Conservation (phyloP, 2,113 vertebrate species). For the Actenoides hombroni region DNA sequence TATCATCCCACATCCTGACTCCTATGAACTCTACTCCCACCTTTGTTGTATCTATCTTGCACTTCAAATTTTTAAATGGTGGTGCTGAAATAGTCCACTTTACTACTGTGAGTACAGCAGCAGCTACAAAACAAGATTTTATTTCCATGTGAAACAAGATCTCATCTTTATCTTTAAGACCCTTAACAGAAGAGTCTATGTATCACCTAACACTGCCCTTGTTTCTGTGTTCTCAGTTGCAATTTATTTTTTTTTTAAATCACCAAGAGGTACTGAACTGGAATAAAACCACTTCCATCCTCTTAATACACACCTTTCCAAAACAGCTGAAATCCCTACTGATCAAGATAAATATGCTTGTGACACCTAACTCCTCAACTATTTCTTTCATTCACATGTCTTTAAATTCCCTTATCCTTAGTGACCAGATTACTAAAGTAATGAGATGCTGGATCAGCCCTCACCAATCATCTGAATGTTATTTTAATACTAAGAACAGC, state of each 20-base stretch:
- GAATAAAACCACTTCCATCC: neutral
- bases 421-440: neutral
- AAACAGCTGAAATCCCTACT: neutral
- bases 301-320: neutral
- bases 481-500: neutral
- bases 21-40: neutral
- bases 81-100: neutral
- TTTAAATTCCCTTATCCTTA: neutral
- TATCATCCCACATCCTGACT: neutral
- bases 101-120: neutral
- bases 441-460: neutral
- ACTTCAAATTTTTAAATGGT: neutral
- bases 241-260: neutral
- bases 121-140: neutral
- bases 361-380: neutral
- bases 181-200: neutral
- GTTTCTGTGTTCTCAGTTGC: neutral
- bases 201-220: neutral
- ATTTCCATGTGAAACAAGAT: neutral
- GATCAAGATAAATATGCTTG: neutral
- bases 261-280: neutral
- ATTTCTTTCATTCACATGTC: neutral
- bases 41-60: neutral
- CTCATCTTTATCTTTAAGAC: neutral
- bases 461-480: fast-evolving